Evolutionary conservation across 2,888 invertebrate species (phyloP), one percentile per base, ranked within the genome.

Genomic region (Oconnorella tubifera): DNA sequence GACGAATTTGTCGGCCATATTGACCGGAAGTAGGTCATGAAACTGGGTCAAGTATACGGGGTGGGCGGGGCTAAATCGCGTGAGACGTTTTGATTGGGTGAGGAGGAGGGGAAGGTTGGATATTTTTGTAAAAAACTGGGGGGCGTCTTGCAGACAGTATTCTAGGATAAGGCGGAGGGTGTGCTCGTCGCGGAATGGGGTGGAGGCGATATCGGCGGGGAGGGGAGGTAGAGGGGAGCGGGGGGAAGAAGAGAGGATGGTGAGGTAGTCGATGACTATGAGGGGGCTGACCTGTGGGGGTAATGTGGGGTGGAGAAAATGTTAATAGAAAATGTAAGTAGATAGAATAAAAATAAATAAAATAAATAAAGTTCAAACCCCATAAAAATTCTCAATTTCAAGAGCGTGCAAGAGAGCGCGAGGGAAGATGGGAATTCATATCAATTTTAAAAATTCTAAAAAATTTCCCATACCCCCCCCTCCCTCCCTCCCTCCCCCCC

Each of bases 91-190:
- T 57, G 72, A 72, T 25, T 69, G 66, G 10, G 64, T 65, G n/a
- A 71, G 66, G 27, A 70, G 62, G 53, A 73, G 51, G 3, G 72
- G 70, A 29, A 73, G 53, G 1, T 66, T 67, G 10, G 68, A 64
- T 1, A 71, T 27, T 55, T 65, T 59, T 10, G 59, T 28, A 25
- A 60, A 62, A 48, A 72, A 68, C 23, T 60, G 51, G 25, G 64
- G 51, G 2, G 51, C 25, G 33, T 70, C 68, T 19, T 53, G 51
- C 33, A 62, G 48, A 60, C 68, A 70, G 59, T 72, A 72, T 33
- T 66, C 40, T 33, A 72, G 60, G 3, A 72, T 40, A n/a, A 58
- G 56, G 23, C 59, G 49, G 32, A 72, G 51, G 3, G 65, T 64
- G 31, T 53, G 28, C 31, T 56, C 65, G 29, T 59, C 60, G 27